phyloP scores from a whole-genome alignment of 53 echinoderm and acorn worm species.

The Echinarachnius parma region DNA sequence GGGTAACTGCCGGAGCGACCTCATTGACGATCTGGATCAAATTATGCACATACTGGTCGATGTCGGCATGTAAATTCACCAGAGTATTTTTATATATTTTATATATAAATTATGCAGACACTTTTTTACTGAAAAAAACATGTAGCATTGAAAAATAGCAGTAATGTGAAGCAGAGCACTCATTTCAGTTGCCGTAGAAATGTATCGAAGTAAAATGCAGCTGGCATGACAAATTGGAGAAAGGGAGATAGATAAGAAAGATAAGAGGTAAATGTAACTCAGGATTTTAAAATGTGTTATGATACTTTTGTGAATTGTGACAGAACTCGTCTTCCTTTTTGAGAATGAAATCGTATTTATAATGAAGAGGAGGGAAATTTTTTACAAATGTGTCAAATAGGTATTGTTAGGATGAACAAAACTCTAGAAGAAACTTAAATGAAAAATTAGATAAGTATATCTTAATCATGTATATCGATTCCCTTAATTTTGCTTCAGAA shows the following conservation, averaged over 20 bases:
- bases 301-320: conserved; percentile 17
- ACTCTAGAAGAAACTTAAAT: too few relatives aligned
- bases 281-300: conserved; percentile 26
- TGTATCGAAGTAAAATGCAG: conserved; percentile 11
- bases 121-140: conserved; percentile 35
- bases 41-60: conserved; percentile 88
- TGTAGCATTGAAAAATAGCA: conserved; percentile 17
- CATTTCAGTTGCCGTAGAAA: conserved; percentile 26
- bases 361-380: too few relatives aligned
- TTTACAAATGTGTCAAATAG: too few relatives aligned
- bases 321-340: conserved; percentile 30
- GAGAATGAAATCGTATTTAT: not conserved
- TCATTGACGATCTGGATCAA: conserved; percentile 82
- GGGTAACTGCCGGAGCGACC: conserved; percentile 72
- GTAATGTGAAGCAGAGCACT: conserved; percentile 21
- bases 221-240: not conserved
- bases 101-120: conserved; percentile 46
- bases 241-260: not conserved
- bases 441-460: too few relatives aligned
- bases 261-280: conserved; percentile 19
- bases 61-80: conserved; percentile 72
- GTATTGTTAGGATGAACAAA: too few relatives aligned
- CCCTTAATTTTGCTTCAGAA: too few relatives aligned
- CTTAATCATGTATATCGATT: too few relatives aligned
- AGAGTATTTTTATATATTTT: conserved; percentile 42